Evolutionary conservation across 1,140 invertebrate species (phyloP).

Genomic region (Nephila pilipes): DNA sequence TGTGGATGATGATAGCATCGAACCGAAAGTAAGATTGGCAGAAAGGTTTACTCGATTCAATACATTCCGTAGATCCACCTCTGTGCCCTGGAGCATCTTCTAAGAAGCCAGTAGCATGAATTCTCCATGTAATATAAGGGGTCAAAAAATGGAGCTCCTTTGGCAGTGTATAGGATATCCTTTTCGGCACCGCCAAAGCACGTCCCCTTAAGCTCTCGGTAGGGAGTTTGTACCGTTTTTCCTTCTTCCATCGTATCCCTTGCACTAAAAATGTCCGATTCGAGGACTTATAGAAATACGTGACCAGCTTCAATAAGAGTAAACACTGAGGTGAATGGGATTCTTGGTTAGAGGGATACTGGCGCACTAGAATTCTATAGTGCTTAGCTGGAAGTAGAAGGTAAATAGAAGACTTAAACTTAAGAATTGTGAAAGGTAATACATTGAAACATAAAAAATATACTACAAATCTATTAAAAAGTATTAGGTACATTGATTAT

Average conservation of each 20-base stretch:
- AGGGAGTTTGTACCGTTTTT: conserved; percentile 32
- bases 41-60: background rate
- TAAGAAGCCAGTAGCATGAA: background rate
- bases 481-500: too few relatives aligned
- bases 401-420: too few relatives aligned
- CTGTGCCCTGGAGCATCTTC: background rate
- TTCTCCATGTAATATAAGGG: background rate
- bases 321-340: background rate
- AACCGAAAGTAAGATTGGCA: background rate
- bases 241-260: conserved; percentile 8
- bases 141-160: background rate
- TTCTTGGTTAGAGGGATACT: background rate
- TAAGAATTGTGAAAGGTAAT: too few relatives aligned
- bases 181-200: conserved; percentile 21
- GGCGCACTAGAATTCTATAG: background rate
- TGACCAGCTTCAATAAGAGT: background rate
- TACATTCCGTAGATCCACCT: background rate
- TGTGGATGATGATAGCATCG: background rate
- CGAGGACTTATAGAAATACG: conserved; percentile 44
- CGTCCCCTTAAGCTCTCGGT: conserved; percentile 21
- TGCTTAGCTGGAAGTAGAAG: too few relatives aligned
- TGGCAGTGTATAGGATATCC: conserved; percentile 3
- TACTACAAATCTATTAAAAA: too few relatives aligned
- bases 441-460: too few relatives aligned
- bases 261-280: conserved; percentile 59